Evolutionary conservation across 2,797 vertebrate species (phyloP).

Genomic region (Cryptoprocta ferox): DNA sequence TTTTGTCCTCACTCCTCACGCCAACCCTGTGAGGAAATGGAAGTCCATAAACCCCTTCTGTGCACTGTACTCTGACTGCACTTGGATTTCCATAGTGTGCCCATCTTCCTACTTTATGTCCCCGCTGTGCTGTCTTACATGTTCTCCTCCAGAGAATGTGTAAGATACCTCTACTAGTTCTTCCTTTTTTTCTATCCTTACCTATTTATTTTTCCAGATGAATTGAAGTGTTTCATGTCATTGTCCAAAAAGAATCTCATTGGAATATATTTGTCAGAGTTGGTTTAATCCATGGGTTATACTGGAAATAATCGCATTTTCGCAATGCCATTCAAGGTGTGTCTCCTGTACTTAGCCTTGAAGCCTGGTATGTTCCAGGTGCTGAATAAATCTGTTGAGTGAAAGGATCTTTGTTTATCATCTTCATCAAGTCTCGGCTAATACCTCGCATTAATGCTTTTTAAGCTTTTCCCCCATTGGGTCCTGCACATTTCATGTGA

Average conservation of each 20-base stretch:
- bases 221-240: constrained; percentile 4
- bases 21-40: background rate
- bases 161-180: background rate
- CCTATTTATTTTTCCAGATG: constrained; percentile 15
- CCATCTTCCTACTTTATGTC: background rate
- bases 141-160: background rate
- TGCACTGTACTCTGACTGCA: background rate
- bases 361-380: background rate
- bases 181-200: constrained; percentile 34
- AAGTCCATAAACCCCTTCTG: background rate
- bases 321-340: background rate
- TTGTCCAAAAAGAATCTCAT: constrained; percentile 37
- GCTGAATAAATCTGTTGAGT: background rate
- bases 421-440: background rate
- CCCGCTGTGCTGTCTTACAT: background rate
- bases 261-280: constrained; percentile 38
- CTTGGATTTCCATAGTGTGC: background rate
- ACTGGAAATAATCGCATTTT: background rate
- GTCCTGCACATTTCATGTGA: background rate
- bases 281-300: background rate
- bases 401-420: background rate
- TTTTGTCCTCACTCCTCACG: background rate
- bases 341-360: constrained; percentile 7
- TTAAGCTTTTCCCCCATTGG: constrained; percentile 7
- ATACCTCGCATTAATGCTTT: constrained; percentile 6